These are phyloP conservation scores for Ascidia mentula DNA, from an alignment of 23 tunicate species.

Conservation along the genomic window DNA sequence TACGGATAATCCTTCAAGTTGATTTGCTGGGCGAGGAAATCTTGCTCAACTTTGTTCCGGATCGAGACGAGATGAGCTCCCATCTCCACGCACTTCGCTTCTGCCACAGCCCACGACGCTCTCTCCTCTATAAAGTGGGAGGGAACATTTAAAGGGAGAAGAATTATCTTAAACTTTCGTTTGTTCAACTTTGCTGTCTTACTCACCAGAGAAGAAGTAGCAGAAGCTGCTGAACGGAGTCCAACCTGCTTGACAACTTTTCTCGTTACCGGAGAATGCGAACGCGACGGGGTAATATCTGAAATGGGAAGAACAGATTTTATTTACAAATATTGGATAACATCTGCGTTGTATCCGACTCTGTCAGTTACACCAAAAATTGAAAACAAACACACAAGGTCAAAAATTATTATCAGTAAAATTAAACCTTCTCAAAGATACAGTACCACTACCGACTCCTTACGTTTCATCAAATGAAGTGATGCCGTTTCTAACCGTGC, in stretches of 20 bases:
- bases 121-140: neutral
- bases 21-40: constrained; percentile 53
- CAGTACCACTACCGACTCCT: too few relatives aligned
- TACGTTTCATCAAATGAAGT: constrained; percentile 46
- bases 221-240: constrained; percentile 60
- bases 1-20: neutral
- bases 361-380: too few relatives aligned
- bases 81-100: constrained; percentile 42
- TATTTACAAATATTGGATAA: too few relatives aligned
- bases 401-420: too few relatives aligned
- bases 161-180: too few relatives aligned
- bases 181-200: too few relatives aligned
- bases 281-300: constrained; percentile 77
- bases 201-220: constrained; percentile 42
- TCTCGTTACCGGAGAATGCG: constrained; percentile 56
- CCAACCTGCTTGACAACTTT: constrained; percentile 76
- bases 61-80: constrained; percentile 69
- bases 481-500: constrained; percentile 51
- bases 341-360: too few relatives aligned
- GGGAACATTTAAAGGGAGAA: too few relatives aligned
- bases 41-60: constrained; percentile 47
- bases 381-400: too few relatives aligned
- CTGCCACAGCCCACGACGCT: constrained; percentile 63
- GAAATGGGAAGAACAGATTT: too few relatives aligned
- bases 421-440: too few relatives aligned